Base-by-base conservation (phyloP, 2,888 invertebrate species). In the Pyrrhosoma nymphula region DNA sequence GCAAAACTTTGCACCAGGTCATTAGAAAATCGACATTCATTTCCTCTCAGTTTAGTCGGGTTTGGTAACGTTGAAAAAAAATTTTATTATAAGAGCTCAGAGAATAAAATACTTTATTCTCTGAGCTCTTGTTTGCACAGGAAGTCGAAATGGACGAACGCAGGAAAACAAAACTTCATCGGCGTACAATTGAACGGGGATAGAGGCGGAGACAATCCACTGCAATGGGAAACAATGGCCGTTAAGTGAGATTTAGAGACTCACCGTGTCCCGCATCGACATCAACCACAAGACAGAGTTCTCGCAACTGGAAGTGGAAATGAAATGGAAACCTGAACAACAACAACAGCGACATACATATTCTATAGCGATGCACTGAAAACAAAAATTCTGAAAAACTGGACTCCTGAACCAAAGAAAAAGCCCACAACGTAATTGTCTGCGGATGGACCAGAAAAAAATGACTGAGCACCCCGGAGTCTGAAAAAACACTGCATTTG, bases 221-320 rank as follows among this genome's bases (percentile, higher is more conserved):
- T 14, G n/a, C 75, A 6, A 18, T 47, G 30, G 75, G 30, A 30
- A 82, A 35, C 75, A 82, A 30, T 30, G 75, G 30, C 12, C 14
- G n/a, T 82, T 82, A 16, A 82, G 75, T 82, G 75, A 35, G 75
- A 82, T 82, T 82, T 82, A 82, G 75, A 4, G 75, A 82, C 75
- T 16, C 75, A 82, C 30, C 30, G 14, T 12, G 12, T 14, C 30
- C 75, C 75, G 10, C 8, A 82, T 82, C 30, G 30, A 35, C 75
- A 82, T 30, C 35, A 26, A 12, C 75, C 30, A 14, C 12, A 82
- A 35, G 75, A 30, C 30, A 2, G 75, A 82, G 12, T 18, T 82
- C 30, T 30, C 23, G 23, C 26, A 69, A 69, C 69, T 35, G 75
- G 35, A 35, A 82, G 30, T 82, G 75, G 75, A 35, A 82, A 82